phyloP scores from a whole-genome alignment of 64 coral and sea anemone species.

The Dendrophyllia cribrosa region DNA sequence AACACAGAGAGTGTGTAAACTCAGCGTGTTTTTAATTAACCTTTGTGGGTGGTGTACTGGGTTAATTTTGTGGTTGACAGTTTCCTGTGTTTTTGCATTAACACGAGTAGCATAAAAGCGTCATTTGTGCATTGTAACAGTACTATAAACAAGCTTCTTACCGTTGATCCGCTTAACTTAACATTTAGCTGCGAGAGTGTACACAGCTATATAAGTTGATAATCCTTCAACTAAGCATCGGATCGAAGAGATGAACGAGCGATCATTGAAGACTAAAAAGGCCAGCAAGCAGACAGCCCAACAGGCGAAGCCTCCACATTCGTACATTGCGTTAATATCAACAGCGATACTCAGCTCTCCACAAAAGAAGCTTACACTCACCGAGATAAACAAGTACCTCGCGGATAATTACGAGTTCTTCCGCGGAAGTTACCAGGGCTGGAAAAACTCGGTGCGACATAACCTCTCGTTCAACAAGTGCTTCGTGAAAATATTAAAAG shows the following conservation, averaged over 20 bases:
- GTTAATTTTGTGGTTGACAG: background rate
- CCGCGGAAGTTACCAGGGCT: slow-evolving; percentile 91
- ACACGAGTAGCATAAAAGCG: slow-evolving; percentile 5
- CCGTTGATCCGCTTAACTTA: background rate
- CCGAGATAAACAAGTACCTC: slow-evolving; percentile 98
- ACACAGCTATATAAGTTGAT: background rate
- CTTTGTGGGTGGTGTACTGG: slow-evolving; percentile 45
- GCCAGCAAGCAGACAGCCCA: slow-evolving; percentile 18
- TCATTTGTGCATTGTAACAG: slow-evolving; percentile 48
- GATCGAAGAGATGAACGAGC: slow-evolving; percentile 10
- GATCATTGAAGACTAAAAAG: background rate
- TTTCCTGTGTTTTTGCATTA: slow-evolving; percentile 51
- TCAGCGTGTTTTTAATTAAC: slow-evolving; percentile 43
- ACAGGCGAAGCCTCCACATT: slow-evolving; percentile 88
- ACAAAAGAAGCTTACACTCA: slow-evolving; percentile 86
- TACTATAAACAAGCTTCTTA: slow-evolving; percentile 4
- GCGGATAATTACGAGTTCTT: slow-evolving; percentile 96
- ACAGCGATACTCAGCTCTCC: slow-evolving; percentile 98
- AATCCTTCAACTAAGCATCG: slow-evolving; percentile 1
- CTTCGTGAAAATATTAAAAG: slow-evolving; percentile 94
- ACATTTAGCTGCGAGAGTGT: too few species aligned
- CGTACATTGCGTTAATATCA: slow-evolving; percentile 96
- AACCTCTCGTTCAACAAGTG: slow-evolving; percentile 99
- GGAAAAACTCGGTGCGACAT: slow-evolving; percentile 97
- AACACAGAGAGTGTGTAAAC: background rate